Percentiles rank a stretch among this genome's conserved stretches.
Conservation (phyloP, 2,888 invertebrate genomes). For the Smittia aterrima region DNA sequence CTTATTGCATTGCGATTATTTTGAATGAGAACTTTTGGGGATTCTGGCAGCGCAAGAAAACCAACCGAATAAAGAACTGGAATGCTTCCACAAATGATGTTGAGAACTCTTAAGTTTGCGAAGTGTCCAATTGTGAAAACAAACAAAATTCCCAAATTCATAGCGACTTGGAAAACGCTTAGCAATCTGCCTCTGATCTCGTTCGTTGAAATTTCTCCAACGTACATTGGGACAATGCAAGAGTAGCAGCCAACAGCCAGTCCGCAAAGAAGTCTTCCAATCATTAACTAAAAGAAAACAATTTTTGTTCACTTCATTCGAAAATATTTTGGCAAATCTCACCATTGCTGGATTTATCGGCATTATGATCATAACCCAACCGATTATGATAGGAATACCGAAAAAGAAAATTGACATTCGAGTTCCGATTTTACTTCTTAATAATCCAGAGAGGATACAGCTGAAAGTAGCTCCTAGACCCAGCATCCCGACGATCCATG, state of each 20-base stretch:
- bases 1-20: slow-evolving; percentile 54
- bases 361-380: neutral
- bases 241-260: neutral
- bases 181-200: slow-evolving; percentile 16
- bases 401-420: neutral
- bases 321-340: no score
- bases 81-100: slow-evolving; percentile 20
- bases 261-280: slow-evolving; percentile 20
- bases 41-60: slow-evolving; percentile 5
- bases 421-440: slow-evolving; percentile 20
- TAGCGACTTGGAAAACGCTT: slow-evolving; percentile 17
- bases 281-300: neutral
- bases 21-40: neutral
- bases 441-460: neutral
- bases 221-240: slow-evolving; percentile 17
- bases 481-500: slow-evolving; percentile 9
- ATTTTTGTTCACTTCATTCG: no score
- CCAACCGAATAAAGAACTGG: slow-evolving; percentile 10
- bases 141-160: slow-evolving; percentile 22
- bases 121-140: slow-evolving; percentile 4
- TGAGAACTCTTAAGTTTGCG: neutral
- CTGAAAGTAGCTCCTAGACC: neutral
- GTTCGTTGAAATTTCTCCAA: slow-evolving; percentile 15
- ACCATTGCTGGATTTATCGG: slow-evolving; percentile 17
- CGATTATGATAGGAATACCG: neutral